Base-by-base conservation (phyloP, 2,113 vertebrate genomes). In the Raja brachyura region DNA sequence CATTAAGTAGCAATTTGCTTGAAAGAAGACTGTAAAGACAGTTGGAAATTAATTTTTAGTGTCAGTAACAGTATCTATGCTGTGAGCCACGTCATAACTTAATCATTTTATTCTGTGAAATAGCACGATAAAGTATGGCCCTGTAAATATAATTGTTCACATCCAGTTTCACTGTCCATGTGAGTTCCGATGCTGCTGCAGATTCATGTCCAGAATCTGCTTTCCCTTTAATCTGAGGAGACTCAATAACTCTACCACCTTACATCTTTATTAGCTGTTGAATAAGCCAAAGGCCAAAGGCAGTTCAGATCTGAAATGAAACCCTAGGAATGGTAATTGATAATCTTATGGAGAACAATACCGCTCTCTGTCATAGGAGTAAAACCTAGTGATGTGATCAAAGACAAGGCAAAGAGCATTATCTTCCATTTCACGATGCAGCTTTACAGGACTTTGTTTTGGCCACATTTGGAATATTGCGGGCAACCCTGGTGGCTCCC, bases 1-100 rank as follows among this genome's bases (percentile, higher is more conserved):
- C 90, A 74, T 92, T 92, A 70, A 92, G 68, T 92, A 66, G 63
- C 68, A 73, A 92, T 73, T 92, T 92, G 66, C 25, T 33, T 92
- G 73, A 74, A 74, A 54, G 31, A 92, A 92, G 70, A 92, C 68
- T 92, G 48, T 90, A 22, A 74, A 92, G 90, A 20, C 31, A 73
- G 48, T 73, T 92, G 39, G 63, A 68, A 70, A 73, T 39, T 92
- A 18, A 90, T 66, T 73, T 1, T 92, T 48, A 25, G 88, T 25
- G 63, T 73, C 88, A 48, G 28, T 5, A 92, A 2, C 25, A 25
- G 22, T 13, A 3, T 4, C 66, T 73, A 11, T 11, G 3, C 18
- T 73, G 66, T 39, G 88, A 92, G n/a, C 88, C 56, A 73, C 6
- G 20, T 92, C 66, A 48, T 7, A 66, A 48, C 33, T 66, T 73